These are phyloP conservation scores for Dolichoris vasculosae DNA, from an alignment of 1,140 invertebrate genomes.

Conservation along the genomic window DNA sequence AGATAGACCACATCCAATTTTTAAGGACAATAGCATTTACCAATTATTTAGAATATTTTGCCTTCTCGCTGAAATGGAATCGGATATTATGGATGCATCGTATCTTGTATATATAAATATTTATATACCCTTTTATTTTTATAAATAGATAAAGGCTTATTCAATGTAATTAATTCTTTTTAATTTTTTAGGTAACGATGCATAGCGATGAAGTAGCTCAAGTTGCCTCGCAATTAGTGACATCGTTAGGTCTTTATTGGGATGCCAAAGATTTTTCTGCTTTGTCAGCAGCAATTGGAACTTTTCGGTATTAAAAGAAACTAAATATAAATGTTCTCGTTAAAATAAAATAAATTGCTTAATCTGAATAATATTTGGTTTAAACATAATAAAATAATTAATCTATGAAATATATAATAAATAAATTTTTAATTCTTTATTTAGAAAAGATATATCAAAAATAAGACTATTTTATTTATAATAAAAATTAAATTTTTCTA, in stretches of 20 bases:
- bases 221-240: slow-evolving; percentile 80
- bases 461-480: not conserved
- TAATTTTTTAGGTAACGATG: slow-evolving; percentile 76
- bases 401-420: not conserved
- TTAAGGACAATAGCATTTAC: slow-evolving; percentile 80
- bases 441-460: not conserved
- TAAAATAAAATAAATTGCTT: not conserved
- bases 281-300: slow-evolving; percentile 78
- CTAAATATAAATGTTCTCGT: no score
- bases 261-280: slow-evolving; percentile 80
- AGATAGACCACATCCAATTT: slow-evolving; percentile 76
- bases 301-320: slow-evolving; percentile 66
- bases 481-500: not conserved
- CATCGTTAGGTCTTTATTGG: slow-evolving; percentile 80
- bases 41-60: slow-evolving; percentile 87
- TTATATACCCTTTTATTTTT: slow-evolving; percentile 2
- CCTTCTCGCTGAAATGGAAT: slow-evolving; percentile 81
- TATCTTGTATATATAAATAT: slow-evolving; percentile 48
- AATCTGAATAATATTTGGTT: not conserved
- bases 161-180: slow-evolving; percentile 26
- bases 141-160: not conserved
- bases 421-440: not conserved
- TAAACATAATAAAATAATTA: not conserved
- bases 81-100: slow-evolving; percentile 65
- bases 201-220: slow-evolving; percentile 80